Evolutionary conservation across 2,797 vertebrate species (phyloP).

Genomic region (Hylomyscus alleni): DNA sequence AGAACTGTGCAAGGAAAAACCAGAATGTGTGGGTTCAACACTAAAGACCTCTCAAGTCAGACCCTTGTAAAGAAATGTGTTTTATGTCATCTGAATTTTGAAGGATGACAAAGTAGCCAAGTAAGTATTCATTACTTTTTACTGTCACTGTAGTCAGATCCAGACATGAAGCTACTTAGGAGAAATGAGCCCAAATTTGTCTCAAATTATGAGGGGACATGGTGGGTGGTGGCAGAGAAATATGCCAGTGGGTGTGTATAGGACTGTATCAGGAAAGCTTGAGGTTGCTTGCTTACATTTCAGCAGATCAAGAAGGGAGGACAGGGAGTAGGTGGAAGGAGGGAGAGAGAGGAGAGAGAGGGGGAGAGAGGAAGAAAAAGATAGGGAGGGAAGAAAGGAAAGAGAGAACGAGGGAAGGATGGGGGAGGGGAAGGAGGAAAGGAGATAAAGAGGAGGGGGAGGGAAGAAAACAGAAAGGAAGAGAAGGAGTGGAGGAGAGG

Average conservation of each 20-base stretch:
- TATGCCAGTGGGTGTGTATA: no score
- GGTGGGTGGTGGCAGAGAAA: background rate
- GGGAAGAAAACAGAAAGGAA: background rate
- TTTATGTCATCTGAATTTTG: background rate
- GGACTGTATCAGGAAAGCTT: background rate
- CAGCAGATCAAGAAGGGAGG: background rate
- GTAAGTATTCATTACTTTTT: background rate
- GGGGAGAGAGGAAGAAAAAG: background rate
- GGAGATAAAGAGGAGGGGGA: background rate
- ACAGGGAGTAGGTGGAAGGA: background rate
- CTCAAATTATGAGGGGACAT: background rate
- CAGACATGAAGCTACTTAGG: background rate
- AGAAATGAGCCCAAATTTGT: background rate
- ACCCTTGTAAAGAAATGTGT: background rate
- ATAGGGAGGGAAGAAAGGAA: background rate
- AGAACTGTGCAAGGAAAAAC: background rate
- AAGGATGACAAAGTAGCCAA: background rate
- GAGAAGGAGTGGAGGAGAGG: background rate
- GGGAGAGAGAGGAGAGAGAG: background rate
- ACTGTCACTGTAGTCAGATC: no score
- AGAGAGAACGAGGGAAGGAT: background rate
- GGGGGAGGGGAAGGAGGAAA: background rate
- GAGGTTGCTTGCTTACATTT: background rate
- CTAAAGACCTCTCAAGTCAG: background rate
- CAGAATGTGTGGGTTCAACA: accelerated